Evolutionary conservation across 2,797 vertebrate species (phyloP), one percentile per base, ranked within the genome.

Genomic region (Notolabrus celidotus): DNA sequence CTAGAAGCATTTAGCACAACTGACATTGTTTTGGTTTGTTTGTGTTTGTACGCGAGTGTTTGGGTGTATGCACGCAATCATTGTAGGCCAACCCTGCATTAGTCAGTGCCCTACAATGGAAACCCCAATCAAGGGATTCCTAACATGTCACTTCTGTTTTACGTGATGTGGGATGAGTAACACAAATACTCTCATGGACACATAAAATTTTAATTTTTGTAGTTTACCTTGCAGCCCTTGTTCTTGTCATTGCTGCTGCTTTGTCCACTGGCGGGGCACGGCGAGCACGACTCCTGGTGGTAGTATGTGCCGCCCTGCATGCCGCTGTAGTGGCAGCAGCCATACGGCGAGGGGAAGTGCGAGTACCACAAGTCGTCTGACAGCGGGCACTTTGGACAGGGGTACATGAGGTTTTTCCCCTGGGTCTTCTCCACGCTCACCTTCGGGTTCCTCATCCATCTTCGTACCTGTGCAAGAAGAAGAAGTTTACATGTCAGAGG

Each of bases 381-480:
- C 14, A 95, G 90, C 0, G 95, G 93, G 74, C 96, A 94, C 77
- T 93, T 92, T 15, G 95, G 83, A 59, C 94, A 95, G 0, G 96
- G 83, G 67, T 95, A 95, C 75, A 95, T 92, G 75, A 95, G 90
- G 2, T 86, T 86, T 83, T 95, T 87, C 1, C 92, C 93, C 59
- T 96, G 94, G 49, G 86, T 63, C 83, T 98, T 98, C 84, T 98
- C 97, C 83, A 93, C 91, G 2, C 89, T 96, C 71, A 97, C 95
- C 91, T 97, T 95, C 0, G 97, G 96, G 78, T 94, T 98, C 65
- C 96, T 95, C 93, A 98, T 98, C 97, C 97, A 99, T 88, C 96
- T 90, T 60, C 97, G 94, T 70, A 99, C 97, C 97, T 99, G 67
- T 43, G 0, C 0, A 1, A 10, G 34, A 47, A 29, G 63, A 38